phyloP scores from a whole-genome alignment of 1,140 invertebrate species.

The Gryllus bimaculatus region DNA sequence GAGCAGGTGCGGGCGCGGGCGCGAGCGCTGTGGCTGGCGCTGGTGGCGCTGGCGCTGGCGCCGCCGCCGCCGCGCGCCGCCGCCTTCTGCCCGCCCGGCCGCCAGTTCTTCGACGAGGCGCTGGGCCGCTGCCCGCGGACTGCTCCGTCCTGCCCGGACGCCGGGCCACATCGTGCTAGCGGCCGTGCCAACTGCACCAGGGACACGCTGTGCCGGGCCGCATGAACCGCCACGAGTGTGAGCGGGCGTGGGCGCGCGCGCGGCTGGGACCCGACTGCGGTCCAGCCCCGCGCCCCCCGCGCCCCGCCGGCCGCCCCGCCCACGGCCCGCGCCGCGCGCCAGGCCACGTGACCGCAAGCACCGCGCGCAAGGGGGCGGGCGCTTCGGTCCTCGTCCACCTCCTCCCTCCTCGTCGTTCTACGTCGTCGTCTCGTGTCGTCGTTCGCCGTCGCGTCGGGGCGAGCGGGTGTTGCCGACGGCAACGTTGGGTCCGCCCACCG shows the following conservation, averaged over 20 bases:
- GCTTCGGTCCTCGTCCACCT: no score
- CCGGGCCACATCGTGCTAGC: conserved; percentile 42
- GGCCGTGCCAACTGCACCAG: conserved; percentile 50
- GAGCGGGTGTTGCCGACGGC: no score
- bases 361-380: no score
- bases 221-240: conserved; percentile 44
- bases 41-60: conserved; percentile 28
- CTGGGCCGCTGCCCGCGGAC: conserved; percentile 42
- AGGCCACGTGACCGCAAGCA: no score
- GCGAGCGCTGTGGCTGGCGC: conserved; percentile 16
- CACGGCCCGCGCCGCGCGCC: no score
- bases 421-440: no score
- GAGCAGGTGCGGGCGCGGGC: no score
- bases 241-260: conserved; percentile 40
- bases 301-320: no score
- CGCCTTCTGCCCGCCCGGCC: conserved; percentile 39
- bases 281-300: no score
- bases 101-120: conserved; percentile 46
- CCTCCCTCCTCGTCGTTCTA: no score
- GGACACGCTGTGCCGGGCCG: conserved; percentile 55
- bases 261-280: background rate
- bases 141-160: conserved; percentile 51
- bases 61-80: conserved; percentile 27
- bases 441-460: no score
- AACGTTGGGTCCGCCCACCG: no score